phyloP scores from a whole-genome alignment of 2,797 vertebrate genomes.

The Lutjanus argentimaculatus region DNA sequence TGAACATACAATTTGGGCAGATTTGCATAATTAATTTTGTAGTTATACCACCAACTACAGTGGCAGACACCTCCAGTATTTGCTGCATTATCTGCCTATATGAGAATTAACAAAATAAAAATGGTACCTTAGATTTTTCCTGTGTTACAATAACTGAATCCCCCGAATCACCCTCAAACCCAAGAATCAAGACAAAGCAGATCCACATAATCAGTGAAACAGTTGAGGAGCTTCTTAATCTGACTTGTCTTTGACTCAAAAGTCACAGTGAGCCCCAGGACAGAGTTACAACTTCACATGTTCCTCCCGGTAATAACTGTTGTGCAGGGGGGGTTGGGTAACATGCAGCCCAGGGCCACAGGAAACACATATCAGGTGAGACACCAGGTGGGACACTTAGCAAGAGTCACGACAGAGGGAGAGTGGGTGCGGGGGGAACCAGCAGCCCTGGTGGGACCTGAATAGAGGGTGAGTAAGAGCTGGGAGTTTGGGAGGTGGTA shows the following conservation, averaged over 20 bases:
- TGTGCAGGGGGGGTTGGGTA: slow-evolving; percentile 40
- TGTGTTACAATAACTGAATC: background rate
- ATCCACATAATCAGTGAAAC: slow-evolving; percentile 14
- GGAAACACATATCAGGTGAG: slow-evolving; percentile 74
- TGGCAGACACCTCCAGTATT: background rate
- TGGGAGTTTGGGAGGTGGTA: slow-evolving; percentile 65
- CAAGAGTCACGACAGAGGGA: slow-evolving; percentile 50
- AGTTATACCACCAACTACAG: background rate
- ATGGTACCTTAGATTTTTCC: background rate
- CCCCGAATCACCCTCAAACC: slow-evolving; percentile 6
- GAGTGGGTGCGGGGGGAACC: slow-evolving; percentile 24
- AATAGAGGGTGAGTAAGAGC: slow-evolving; percentile 54
- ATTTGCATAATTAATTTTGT: background rate
- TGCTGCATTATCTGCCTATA: background rate
- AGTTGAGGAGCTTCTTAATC: slow-evolving; percentile 3
- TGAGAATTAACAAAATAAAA: background rate
- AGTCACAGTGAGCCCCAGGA: slow-evolving; percentile 25
- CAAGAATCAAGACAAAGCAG: slow-evolving; percentile 28
- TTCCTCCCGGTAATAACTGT: slow-evolving; percentile 49
- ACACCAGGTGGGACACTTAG: slow-evolving; percentile 62
- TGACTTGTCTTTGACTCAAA: slow-evolving; percentile 12
- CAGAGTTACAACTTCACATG: slow-evolving; percentile 46
- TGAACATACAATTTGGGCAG: background rate
- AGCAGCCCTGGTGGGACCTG: slow-evolving; percentile 37
- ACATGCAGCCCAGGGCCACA: slow-evolving; percentile 79